These are phyloP conservation scores for Drosophila paulistorum DNA, from an alignment of 1,140 invertebrate genomes.

Conservation along the genomic window DNA sequence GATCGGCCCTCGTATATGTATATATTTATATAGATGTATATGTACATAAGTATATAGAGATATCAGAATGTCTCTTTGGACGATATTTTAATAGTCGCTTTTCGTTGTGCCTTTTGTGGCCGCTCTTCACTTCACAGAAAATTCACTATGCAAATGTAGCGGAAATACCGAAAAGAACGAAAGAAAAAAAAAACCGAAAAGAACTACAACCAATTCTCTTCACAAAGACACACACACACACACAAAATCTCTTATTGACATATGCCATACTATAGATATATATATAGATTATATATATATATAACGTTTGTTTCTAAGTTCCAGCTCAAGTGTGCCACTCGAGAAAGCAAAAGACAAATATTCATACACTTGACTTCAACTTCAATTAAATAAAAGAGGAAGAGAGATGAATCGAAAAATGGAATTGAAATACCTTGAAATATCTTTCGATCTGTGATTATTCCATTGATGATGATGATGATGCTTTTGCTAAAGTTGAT, in stretches of 20 bases:
- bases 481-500: background rate
- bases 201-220: conserved; percentile 3
- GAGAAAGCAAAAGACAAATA: conserved; percentile 36
- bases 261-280: conserved; percentile 24
- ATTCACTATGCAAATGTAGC: conserved; percentile 75
- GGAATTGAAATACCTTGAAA: conserved; percentile 52
- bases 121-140: conserved; percentile 11
- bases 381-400: conserved; percentile 37
- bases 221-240: background rate
- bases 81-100: conserved; percentile 23
- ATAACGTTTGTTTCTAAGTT: conserved; percentile 43
- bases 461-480: background rate
- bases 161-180: conserved; percentile 60
- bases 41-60: background rate
- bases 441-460: conserved; percentile 21
- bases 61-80: conserved; percentile 4
- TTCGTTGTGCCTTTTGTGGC: conserved; percentile 13
- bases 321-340: conserved; percentile 69
- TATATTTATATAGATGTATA: background rate
- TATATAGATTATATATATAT: conserved; percentile 18
- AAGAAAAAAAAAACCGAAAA: background rate
- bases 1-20: background rate
- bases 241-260: background rate
- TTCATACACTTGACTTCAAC: conserved; percentile 55
- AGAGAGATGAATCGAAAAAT: conserved; percentile 31